Percentiles rank a stretch among this genome's conserved stretches.
These are phyloP conservation scores for Varanus salvator DNA, from an alignment of 2,113 vertebrate genomes.

Conservation along the genomic window DNA sequence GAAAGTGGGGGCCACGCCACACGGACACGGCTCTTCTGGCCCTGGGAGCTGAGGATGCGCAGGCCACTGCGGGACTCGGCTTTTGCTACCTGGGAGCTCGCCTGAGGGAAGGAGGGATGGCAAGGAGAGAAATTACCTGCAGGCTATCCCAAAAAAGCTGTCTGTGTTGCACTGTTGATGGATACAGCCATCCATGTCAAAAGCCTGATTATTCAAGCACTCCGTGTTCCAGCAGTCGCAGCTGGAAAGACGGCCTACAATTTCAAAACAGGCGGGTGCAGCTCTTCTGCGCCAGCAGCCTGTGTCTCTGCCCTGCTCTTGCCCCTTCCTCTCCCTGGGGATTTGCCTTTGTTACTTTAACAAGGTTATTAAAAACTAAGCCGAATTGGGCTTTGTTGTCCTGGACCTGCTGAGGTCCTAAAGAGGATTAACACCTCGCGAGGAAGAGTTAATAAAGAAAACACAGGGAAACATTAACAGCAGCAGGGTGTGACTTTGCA, in stretches of 20 bases:
- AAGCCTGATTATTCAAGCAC: not conserved
- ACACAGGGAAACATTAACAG: not conserved
- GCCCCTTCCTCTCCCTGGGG: not conserved
- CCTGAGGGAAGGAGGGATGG: not conserved
- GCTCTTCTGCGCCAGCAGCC: not conserved
- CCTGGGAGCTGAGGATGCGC: too few species aligned
- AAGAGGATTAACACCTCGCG: not conserved
- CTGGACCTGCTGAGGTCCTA: too few species aligned
- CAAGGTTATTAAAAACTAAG: constrained; percentile 1
- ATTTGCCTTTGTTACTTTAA: not conserved
- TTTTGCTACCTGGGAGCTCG: not conserved
- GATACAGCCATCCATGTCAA: not conserved
- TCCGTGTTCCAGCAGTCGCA: too few species aligned
- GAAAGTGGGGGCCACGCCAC: too few species aligned
- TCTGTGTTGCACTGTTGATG: not conserved
- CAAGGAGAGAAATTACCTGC: not conserved
- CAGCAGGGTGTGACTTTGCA: not conserved
- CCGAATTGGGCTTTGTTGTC: not conserved
- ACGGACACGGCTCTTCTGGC: too few species aligned
- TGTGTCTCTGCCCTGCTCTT: not conserved
- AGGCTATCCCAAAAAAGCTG: not conserved
- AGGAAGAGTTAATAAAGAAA: not conserved
- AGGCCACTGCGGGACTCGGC: too few species aligned
- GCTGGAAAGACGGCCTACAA: too few species aligned
- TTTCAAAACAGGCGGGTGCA: not conserved